phyloP scores from a whole-genome alignment of 2,797 vertebrate species.

The Melopsittacus undulatus region DNA sequence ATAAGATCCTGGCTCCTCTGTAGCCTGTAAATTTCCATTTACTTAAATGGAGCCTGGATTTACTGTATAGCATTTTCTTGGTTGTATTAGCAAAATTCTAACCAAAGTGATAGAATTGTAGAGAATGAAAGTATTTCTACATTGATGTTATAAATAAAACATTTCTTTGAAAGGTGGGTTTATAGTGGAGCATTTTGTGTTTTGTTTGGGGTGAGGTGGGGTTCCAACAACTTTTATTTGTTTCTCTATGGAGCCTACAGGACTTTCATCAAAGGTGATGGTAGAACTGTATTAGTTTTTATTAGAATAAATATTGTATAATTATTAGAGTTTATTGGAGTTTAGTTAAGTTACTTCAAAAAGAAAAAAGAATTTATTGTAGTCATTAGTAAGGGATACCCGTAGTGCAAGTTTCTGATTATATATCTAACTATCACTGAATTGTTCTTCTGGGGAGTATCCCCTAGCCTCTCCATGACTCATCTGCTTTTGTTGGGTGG shows the following conservation, averaged over 20 bases:
- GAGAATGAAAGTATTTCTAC: neutral
- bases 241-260: neutral
- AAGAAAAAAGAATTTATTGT: neutral
- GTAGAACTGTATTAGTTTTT: neutral
- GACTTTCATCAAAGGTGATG: neutral
- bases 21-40: constrained; percentile 42
- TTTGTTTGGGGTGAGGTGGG: neutral
- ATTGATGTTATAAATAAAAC: neutral
- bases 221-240: neutral
- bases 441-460: neutral
- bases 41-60: neutral
- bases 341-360: neutral
- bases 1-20: neutral
- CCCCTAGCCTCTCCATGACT: neutral
- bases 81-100: neutral
- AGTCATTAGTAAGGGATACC: neutral
- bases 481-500: neutral
- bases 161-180: neutral
- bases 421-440: neutral
- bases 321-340: neutral
- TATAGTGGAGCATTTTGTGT: neutral
- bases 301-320: neutral
- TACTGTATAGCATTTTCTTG: neutral
- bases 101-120: neutral
- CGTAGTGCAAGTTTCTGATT: neutral